Evolutionary conservation across 2,797 vertebrate species (phyloP), one percentile per base, ranked within the genome.

Genomic region (Xiphorhynchus erythropygius): DNA sequence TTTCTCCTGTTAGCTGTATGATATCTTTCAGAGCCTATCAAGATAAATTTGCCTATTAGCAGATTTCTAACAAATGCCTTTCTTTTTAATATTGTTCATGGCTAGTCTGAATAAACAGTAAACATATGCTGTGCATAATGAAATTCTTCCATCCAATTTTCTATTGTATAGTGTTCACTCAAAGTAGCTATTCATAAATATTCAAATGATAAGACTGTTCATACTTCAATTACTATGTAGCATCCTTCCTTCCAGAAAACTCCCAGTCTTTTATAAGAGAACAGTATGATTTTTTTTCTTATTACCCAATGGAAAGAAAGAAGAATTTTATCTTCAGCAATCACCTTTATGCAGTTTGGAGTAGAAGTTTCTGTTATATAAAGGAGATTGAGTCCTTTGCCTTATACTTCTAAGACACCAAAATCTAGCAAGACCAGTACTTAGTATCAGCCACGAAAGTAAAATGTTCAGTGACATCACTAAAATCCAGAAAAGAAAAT

Each of bases 71-170:
- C 32, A 73, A 70, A 39, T 71, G 32, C 18, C 13, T 69, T 71
- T 56, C 49, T 82, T 50, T 67, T 75, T 78, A 64, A 25, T 67
- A 68, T 59, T 68, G 67, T 90, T 93, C 24, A 13, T 10, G 6
- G 65, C n/a, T 89, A 67, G 39, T 35, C 70, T 94, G 49, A 84
- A 89, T 80, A 85, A 84, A 60, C 50, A 78, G 39, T 64, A 93
- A 91, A 64, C 73, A 85, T 94, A 92, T 64, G 75, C 41, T 92
- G 65, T 76, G 57, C 60, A 53, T 86, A 86, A 90, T 94, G 41
- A 86, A 87, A 62, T 86, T 79, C 35, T 84, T 69, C 79, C 23
- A 83, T 85, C 65, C 27, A 56, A 42, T 90, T 82, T 84, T 76
- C 46, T 75, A 59, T 77, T 93, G 85, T 77, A 22, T 59, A 77